Conservation (phyloP, 2,888 invertebrate genomes). For the Mimachlamys varia region DNA sequence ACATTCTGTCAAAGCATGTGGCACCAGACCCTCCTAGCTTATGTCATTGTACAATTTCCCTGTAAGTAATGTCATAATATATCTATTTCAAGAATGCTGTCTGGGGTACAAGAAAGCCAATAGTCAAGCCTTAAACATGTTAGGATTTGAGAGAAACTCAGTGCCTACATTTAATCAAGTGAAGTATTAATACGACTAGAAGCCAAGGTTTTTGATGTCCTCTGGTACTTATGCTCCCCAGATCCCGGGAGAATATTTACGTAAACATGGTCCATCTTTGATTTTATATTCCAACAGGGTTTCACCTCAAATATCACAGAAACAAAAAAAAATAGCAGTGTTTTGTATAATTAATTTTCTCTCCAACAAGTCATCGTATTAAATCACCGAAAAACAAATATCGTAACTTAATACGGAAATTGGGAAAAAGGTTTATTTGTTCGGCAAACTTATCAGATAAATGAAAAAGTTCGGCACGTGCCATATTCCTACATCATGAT, state of each 20-base stretch:
- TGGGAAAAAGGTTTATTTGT: constrained; percentile 33
- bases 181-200: neutral
- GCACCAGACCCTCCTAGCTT: neutral
- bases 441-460: constrained; percentile 19
- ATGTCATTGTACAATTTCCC: neutral
- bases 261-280: constrained; percentile 8
- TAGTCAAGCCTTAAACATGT: neutral
- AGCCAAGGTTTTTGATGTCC: neutral
- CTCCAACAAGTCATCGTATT: neutral
- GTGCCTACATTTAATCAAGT: neutral
- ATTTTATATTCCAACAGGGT: constrained; percentile 9
- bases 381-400: constrained; percentile 20
- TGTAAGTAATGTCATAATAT: constrained; percentile 14
- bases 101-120: constrained; percentile 3
- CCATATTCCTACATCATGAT: constrained; percentile 1
- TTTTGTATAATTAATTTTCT: constrained; percentile 29
- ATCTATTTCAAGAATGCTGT: constrained; percentile 15
- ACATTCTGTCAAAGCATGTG: constrained; percentile 8
- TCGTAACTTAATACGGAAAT: constrained; percentile 1
- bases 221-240: neutral
- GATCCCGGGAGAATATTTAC: neutral
- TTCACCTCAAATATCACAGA: constrained; percentile 7
- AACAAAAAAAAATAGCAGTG: neutral
- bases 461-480: constrained; percentile 7
- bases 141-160: neutral